These are phyloP conservation scores for Prietella phreatophila DNA, from an alignment of 2,113 vertebrate genomes.

Conservation along the genomic window DNA sequence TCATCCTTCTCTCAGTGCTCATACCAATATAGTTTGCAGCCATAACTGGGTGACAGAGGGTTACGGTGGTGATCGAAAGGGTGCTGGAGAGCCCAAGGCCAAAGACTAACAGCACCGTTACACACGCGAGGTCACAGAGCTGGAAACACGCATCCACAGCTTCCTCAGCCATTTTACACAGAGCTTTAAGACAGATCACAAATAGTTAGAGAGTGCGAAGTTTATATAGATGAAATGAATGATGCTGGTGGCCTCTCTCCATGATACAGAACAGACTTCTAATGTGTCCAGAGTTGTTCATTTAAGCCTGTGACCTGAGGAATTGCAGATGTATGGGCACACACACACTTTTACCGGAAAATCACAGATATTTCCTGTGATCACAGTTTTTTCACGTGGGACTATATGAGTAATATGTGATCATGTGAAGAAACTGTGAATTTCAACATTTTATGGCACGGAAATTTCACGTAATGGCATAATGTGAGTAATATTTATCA, in stretches of 20 bases:
- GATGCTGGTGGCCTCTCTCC: conserved; percentile 35
- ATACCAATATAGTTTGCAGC: conserved; percentile 55
- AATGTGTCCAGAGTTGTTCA: conserved; percentile 16
- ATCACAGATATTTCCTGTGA: neutral
- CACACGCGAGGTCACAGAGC: conserved; percentile 72
- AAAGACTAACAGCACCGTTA: conserved; percentile 72
- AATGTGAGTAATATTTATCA: neutral
- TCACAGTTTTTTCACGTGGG: neutral
- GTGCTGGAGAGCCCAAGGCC: conserved; percentile 73
- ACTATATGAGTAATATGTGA: neutral
- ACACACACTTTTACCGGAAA: neutral
- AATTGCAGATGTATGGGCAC: neutral
- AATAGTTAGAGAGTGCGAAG: conserved; percentile 59
- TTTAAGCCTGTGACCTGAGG: neutral
- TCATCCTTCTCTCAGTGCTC: conserved; percentile 29
- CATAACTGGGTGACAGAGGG: conserved; percentile 67
- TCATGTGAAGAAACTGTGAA: neutral
- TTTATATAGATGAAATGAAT: conserved; percentile 61
- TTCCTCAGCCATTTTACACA: conserved; percentile 13
- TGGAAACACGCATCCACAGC: conserved; percentile 35
- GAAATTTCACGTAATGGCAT: neutral
- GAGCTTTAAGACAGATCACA: conserved; percentile 63
- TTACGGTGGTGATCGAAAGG: conserved; percentile 75
- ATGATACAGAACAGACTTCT: conserved; percentile 29
- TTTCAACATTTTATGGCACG: neutral